A percentile compares a stretch with the other conserved stretches of the same genome.
These are phyloP conservation scores for Cartodere bifasciata DNA, from an alignment of 2,888 invertebrate species.

Conservation along the genomic window DNA sequence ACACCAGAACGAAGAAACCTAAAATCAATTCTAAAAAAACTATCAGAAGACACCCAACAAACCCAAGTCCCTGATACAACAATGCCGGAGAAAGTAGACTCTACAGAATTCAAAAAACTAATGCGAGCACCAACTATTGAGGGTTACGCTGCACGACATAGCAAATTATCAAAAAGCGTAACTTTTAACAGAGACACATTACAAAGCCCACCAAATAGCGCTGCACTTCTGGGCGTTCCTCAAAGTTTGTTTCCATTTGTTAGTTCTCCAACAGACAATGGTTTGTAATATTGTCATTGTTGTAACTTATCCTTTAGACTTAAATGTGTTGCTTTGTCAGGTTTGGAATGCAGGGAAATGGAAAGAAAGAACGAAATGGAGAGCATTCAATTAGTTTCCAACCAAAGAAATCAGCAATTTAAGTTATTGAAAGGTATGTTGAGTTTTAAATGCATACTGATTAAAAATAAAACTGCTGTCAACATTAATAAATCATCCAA, in stretches of 20 bases:
- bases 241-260: constrained; percentile 26
- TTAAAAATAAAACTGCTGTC: no score
- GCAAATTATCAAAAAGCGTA: constrained; percentile 78
- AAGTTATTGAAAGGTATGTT: no score
- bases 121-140: constrained; percentile 75
- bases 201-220: constrained; percentile 58
- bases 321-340: no score
- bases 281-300: no score
- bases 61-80: constrained; percentile 5
- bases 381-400: no score
- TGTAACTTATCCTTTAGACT: no score
- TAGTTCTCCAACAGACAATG: constrained; percentile 31
- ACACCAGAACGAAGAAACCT: constrained; percentile 68
- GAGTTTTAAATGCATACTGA: no score
- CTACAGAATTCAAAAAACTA: constrained; percentile 51
- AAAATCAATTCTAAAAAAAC: constrained; percentile 74
- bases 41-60: constrained; percentile 50
- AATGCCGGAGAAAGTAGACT: constrained; percentile 30
- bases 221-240: constrained; percentile 19
- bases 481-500: no score
- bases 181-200: constrained; percentile 77
- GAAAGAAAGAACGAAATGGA: no score
- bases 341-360: no score
- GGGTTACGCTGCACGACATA: constrained; percentile 79
- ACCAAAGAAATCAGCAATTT: no score